These are phyloP conservation scores for Malthinus seriepunctatus DNA, from an alignment of 2,888 invertebrate species.

Conservation along the genomic window DNA sequence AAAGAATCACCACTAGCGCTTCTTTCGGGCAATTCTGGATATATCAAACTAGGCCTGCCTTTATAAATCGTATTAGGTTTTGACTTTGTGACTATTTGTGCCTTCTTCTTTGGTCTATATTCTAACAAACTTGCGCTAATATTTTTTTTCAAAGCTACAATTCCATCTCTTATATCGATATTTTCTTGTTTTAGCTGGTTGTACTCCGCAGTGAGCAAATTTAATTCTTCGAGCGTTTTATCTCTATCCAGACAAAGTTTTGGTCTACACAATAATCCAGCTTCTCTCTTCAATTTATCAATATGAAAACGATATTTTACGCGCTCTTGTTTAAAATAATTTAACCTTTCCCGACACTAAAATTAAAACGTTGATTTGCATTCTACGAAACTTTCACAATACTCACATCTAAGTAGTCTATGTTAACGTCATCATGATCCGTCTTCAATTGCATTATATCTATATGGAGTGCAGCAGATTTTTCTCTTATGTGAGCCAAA, in stretches of 20 bases:
- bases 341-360: slow-evolving; percentile 48
- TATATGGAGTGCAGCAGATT: slow-evolving; percentile 51
- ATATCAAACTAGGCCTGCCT: too few relatives aligned
- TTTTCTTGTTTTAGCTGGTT: slow-evolving; percentile 32
- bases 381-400: too few relatives aligned
- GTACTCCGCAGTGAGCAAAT: slow-evolving; percentile 31
- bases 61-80: slow-evolving; percentile 17
- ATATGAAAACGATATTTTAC: slow-evolving; percentile 54
- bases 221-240: slow-evolving; percentile 45
- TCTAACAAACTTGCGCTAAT: slow-evolving; percentile 16
- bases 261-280: slow-evolving; percentile 58
- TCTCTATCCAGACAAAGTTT: slow-evolving; percentile 57
- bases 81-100: not conserved
- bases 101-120: too few relatives aligned
- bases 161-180: slow-evolving; percentile 10
- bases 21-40: too few relatives aligned
- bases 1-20: too few relatives aligned
- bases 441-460: slow-evolving; percentile 43
- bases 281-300: slow-evolving; percentile 51
- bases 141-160: slow-evolving; percentile 31
- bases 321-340: slow-evolving; percentile 49
- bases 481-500: slow-evolving; percentile 59
- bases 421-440: slow-evolving; percentile 33
- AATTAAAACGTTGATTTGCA: slow-evolving; percentile 1
- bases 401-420: slow-evolving; percentile 34